Base-by-base conservation (phyloP, 2,888 invertebrate species). In the Eudasyphora cyanicolor region DNA sequence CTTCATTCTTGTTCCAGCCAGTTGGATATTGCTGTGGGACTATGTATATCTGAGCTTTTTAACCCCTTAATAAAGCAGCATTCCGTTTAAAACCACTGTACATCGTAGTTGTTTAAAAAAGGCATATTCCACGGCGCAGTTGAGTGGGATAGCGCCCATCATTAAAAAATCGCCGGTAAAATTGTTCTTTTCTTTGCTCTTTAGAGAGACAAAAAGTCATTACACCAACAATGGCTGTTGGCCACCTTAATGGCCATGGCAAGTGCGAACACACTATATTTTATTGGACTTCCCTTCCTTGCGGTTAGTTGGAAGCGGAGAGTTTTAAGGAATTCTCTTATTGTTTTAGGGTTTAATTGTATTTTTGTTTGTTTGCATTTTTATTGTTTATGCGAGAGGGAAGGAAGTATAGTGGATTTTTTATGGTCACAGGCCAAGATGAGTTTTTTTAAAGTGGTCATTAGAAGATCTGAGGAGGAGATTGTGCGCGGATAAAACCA, bases 201-300 rank as follows among this genome's bases (percentile, higher is more conserved):
- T 38, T n/a, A n/a, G n/a, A 45, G 21, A 64, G 64, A 57, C 57
- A 49, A 49, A 14, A 32, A 32, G n/a, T n/a, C 32, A 32, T 14
- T 2, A 38, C 38, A 45, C n/a, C 45, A 45, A n/a, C 2, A 12
- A 45, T n/a, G n/a, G n/a, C n/a, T n/a, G n/a, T n/a, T 45, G 45
- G 45, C 27, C 57, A 38, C 35, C 35, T 19, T 35, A 38, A 64
- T 35, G 19, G 17, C 35, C 19, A 12, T 17, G 19, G 64, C n/a
- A 49, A 49, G 49, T 57, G 54, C 27, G 60, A 24, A 1, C 6
- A 38, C 21, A 64, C 7, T 57, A 21, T 38, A 35, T 64, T 64
- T 35, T 64, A 64, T 64, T 64, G 21, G 19, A 64, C 64, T 64
- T 64, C 35, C 35, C 21, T 57, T 27, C 54, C 17, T 60, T 21